Evolutionary conservation across 2,888 invertebrate species (phyloP).

Genomic region (Drosophila acutilabella): DNA sequence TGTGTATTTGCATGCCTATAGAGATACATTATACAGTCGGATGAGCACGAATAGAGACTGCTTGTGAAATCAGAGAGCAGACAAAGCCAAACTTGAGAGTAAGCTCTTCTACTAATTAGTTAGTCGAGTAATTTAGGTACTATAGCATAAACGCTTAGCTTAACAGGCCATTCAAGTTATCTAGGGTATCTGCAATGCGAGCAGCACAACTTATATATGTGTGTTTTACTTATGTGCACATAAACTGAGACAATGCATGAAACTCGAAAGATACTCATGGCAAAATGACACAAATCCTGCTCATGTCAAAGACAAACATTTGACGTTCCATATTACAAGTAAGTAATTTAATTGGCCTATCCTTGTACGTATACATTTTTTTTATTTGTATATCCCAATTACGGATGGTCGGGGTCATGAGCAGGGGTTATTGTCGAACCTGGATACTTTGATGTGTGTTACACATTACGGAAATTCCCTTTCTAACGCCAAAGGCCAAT

Average conservation of each 20-base stretch:
- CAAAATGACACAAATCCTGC: background rate
- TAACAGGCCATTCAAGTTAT: background rate
- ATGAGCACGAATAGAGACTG: slow-evolving; percentile 30
- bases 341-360: slow-evolving; percentile 47
- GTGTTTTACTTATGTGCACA: slow-evolving; percentile 7
- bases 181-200: slow-evolving; percentile 7
- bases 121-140: background rate
- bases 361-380: background rate
- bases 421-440: slow-evolving; percentile 21
- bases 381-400: slow-evolving; percentile 19
- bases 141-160: background rate
- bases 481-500: slow-evolving; percentile 31
- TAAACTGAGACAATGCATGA: slow-evolving; percentile 26
- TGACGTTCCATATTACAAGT: slow-evolving; percentile 27
- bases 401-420: slow-evolving; percentile 18
- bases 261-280: background rate
- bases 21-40: slow-evolving; percentile 27
- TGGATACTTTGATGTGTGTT: slow-evolving; percentile 30
- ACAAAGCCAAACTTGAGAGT: background rate
- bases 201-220: background rate
- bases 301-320: slow-evolving; percentile 31
- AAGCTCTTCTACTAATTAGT: slow-evolving; percentile 8
- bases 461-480: slow-evolving; percentile 12
- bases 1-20: slow-evolving; percentile 13
- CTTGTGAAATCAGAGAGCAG: background rate